Evolutionary conservation across 2,888 invertebrate genomes (phyloP), one percentile per base, ranked within the genome.

Genomic region (Epinotia ramella): DNA sequence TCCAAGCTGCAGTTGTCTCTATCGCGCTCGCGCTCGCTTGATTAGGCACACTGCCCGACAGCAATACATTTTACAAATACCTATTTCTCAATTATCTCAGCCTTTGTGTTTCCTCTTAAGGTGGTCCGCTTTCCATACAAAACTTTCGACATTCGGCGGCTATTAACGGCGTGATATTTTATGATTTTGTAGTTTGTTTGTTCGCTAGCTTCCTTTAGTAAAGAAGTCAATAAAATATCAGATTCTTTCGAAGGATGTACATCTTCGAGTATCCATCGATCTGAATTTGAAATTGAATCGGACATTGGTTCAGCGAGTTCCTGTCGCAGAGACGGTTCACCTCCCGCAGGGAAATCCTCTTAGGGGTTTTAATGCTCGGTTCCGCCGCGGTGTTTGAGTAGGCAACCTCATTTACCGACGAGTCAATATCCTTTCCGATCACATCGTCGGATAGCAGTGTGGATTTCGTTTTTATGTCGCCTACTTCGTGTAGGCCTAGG

Each of bases 341-440:
- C 72, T 68, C 73, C 77, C 73, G 76, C 73, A 73, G 67, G 84
- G 84, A 84, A 85, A 86, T 85, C 82, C 81, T 83, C 81, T 84
- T 82, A 79, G 79, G 79, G 80, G 82, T 84, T 82, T 81, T 81
- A 85, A 84, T 83, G 73, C 76, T 67, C 59, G 44, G 20, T 72
- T 60, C 73, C 73, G 72, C 46, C 9, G 69, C 65, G 60, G 49
- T 72, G 76, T 72, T 76, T 72, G 67, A 76, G 62, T 63, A 72
- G 62, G 76, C 66, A 76, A 76, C 66, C 72, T 76, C 76, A 67
- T 67, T 75, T 76, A 57, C 72, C 65, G 76, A 33, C 66, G 66
- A 69, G 75, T 62, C 72, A 72, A 76, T 76, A 76, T 67, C 66
- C 60, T 71, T 76, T 46, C 71, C 62, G 44, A 71, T 71, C 66